A percentile compares a stretch with the other conserved stretches of the same genome.
Conservation (phyloP, 2,113 vertebrate species). For the Pica pica region DNA sequence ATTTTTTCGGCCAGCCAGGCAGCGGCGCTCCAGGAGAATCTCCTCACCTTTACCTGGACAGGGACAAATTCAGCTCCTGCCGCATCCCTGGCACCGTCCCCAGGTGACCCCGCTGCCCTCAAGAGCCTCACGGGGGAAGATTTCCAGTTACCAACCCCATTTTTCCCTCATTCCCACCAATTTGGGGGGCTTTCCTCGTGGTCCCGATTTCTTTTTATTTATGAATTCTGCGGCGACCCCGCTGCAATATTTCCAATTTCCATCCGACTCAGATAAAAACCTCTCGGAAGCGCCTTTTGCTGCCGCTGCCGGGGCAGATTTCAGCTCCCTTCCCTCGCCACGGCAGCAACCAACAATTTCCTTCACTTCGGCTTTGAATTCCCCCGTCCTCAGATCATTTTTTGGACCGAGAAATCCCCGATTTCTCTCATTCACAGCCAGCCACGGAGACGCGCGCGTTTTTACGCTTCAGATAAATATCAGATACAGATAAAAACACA, state of each 20-base stretch:
- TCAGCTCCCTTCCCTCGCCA: neutral
- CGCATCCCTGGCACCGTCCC: fast-evolving
- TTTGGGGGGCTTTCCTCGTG: neutral
- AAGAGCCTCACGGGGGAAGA: fast-evolving
- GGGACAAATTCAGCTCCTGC: neutral
- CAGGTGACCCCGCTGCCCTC: neutral
- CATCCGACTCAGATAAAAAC: neutral
- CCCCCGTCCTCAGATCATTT: neutral
- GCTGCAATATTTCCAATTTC: neutral
- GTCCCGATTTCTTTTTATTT: neutral
- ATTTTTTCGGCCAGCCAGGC: neutral
- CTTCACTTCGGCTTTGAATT: neutral
- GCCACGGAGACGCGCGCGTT: neutral
- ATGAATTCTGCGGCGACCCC: fast-evolving
- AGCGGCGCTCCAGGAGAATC: neutral
- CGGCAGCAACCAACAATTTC: neutral
- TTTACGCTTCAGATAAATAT: neutral
- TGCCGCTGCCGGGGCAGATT: neutral
- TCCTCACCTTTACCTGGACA: fast-evolving
- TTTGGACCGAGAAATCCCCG: neutral
- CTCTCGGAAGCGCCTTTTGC: neutral
- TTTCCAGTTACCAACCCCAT: fast-evolving
- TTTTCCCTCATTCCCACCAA: fast-evolving
- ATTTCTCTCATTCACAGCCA: neutral
- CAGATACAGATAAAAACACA: neutral